phyloP scores from a whole-genome alignment of 2,113 vertebrate species.

The Ellobius talpinus region DNA sequence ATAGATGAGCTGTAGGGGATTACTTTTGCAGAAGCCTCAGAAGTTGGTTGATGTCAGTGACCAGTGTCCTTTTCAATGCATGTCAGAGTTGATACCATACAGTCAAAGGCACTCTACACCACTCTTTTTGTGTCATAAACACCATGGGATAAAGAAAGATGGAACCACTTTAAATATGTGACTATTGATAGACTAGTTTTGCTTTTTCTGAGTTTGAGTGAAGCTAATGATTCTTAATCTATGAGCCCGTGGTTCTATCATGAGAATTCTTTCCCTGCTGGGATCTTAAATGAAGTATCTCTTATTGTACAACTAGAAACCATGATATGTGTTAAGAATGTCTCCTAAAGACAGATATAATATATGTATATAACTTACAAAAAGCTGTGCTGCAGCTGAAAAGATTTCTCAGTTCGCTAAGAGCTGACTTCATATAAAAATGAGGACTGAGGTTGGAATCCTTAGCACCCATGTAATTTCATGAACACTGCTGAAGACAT shows the following conservation, averaged over 20 bases:
- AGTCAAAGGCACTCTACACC: not conserved
- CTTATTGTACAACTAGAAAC: not conserved
- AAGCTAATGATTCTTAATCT: not conserved
- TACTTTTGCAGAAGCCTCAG: not conserved
- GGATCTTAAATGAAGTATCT: constrained; percentile 1
- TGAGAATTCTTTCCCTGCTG: not conserved
- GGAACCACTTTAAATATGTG: not conserved
- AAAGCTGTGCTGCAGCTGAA: not conserved
- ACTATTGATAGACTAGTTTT: constrained; percentile 31
- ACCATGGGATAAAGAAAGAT: not conserved
- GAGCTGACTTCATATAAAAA: not conserved
- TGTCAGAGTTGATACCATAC: fast-evolving
- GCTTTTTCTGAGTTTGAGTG: not conserved
- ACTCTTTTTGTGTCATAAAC: not conserved
- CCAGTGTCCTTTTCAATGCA: constrained; percentile 29
- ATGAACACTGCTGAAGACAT: constrained; percentile 4
- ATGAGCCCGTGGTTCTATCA: not conserved
- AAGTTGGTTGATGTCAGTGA: constrained; percentile 26
- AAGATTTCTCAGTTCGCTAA: not conserved
- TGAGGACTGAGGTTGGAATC: not conserved
- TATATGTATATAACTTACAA: not conserved
- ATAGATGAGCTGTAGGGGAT: fast-evolving
- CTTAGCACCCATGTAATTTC: not conserved
- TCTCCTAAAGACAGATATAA: not conserved
- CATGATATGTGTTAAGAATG: not conserved